Evolutionary conservation across 2,888 invertebrate genomes (phyloP).

Genomic region (Smittia sp.): DNA sequence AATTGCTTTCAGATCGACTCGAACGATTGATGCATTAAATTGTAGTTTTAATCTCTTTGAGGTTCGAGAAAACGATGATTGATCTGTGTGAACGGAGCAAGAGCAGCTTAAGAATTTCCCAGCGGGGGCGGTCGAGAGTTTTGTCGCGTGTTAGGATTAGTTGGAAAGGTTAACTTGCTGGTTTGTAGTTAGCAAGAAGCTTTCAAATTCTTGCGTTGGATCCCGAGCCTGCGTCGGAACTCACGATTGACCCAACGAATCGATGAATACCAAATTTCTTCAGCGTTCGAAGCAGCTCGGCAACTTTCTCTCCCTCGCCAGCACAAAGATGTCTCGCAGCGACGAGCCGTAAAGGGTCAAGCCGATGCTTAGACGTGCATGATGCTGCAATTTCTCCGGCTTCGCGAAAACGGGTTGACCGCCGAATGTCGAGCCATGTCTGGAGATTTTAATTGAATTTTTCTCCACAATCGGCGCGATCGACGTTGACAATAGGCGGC

Average conservation of each 20-base stretch:
- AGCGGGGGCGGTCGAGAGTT: neutral
- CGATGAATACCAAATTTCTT: neutral
- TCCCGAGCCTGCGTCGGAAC: too few species aligned
- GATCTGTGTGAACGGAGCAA: slow-evolving; percentile 3
- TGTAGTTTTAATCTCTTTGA: slow-evolving; percentile 17
- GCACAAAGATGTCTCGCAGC: slow-evolving; percentile 4
- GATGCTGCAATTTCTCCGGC: slow-evolving; percentile 3
- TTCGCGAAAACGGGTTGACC: slow-evolving; percentile 1
- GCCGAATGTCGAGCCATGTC: slow-evolving; percentile 10
- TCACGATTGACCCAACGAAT: too few species aligned
- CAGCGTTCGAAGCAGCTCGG: neutral
- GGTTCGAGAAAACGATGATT: slow-evolving; percentile 6
- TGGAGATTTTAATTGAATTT: slow-evolving; percentile 28
- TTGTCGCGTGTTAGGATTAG: too few species aligned
- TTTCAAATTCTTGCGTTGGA: too few species aligned
- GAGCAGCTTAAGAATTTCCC: slow-evolving; percentile 11
- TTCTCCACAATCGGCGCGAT: neutral
- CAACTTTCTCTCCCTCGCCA: neutral
- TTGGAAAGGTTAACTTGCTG: too few species aligned
- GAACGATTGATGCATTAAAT: slow-evolving; percentile 21
- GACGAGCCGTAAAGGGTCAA: neutral
- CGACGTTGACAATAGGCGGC: neutral
- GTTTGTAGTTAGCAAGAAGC: too few species aligned
- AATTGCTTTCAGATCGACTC: neutral
- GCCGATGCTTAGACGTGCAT: slow-evolving; percentile 2